These are phyloP conservation scores for Rhimphoctona megacephalus DNA, from an alignment of 2,888 invertebrate genomes.

Conservation along the genomic window DNA sequence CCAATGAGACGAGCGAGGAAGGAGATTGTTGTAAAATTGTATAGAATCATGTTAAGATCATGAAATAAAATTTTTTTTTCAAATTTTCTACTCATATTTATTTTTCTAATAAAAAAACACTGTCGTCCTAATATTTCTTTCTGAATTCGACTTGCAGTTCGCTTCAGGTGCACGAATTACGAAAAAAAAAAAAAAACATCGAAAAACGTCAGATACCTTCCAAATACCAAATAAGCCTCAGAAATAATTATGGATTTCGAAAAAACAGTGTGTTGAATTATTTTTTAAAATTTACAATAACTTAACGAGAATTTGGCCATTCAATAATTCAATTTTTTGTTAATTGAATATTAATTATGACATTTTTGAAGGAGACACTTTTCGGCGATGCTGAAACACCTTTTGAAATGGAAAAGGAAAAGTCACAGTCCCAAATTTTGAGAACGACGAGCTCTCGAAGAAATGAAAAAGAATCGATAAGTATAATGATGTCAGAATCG, in stretches of 20 bases:
- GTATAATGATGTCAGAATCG: conserved; percentile 27
- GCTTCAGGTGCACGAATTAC: neutral
- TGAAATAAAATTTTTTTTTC: conserved; percentile 37
- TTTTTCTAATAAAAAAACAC: neutral
- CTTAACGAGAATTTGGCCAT: neutral
- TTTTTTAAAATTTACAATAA: neutral
- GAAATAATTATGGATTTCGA: conserved; percentile 17
- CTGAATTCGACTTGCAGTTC: conserved; percentile 10
- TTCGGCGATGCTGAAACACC: neutral
- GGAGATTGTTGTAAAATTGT: neutral
- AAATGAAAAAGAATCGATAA: conserved; percentile 1
- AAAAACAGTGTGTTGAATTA: conserved; percentile 13
- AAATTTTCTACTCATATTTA: neutral
- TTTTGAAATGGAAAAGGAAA: neutral
- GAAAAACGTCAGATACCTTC: neutral
- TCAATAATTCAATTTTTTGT: neutral
- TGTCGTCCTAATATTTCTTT: neutral
- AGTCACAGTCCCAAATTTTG: conserved; percentile 1
- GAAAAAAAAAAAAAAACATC: neutral
- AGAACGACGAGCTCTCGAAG: neutral
- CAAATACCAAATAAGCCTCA: neutral
- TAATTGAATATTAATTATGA: neutral
- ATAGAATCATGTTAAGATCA: neutral
- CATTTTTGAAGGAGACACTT: neutral
- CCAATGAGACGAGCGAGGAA: neutral